Evolutionary conservation across 1,140 invertebrate genomes (phyloP).

Genomic region (Epicauta chinensis): DNA sequence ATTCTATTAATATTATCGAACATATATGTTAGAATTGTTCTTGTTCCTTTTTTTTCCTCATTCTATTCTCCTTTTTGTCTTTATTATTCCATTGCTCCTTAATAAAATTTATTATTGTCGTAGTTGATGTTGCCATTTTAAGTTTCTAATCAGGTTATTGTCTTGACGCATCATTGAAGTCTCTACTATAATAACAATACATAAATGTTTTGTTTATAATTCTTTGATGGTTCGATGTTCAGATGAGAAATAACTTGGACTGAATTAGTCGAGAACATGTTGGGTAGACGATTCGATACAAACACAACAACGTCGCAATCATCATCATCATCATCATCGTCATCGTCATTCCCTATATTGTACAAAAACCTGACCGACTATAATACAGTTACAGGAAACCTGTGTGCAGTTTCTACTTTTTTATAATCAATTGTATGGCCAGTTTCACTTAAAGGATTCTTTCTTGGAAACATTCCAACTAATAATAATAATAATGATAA

Average conservation of each 20-base stretch:
- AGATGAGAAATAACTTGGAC: neutral
- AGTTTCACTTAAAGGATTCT: too few species aligned
- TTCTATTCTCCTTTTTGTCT: neutral
- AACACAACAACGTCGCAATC: too few species aligned
- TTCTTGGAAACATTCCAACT: too few species aligned
- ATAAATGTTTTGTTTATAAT: neutral
- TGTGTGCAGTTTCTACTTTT: constrained; percentile 15
- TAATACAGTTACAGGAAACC: constrained; percentile 8
- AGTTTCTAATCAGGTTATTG: neutral
- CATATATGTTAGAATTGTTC: neutral
- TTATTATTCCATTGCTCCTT: too few species aligned
- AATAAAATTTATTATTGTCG: constrained; percentile 15
- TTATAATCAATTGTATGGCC: neutral
- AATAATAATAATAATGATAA: too few species aligned
- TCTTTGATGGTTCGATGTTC: neutral
- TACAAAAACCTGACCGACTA: constrained; percentile 6
- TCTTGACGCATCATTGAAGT: neutral
- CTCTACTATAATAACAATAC: too few species aligned
- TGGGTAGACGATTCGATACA: too few species aligned
- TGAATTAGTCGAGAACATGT: too few species aligned
- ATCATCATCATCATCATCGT: neutral
- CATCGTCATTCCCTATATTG: neutral
- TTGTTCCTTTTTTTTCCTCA: too few species aligned
- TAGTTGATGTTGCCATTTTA: constrained; percentile 21
- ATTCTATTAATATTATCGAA: constrained; percentile 27